Conservation (phyloP, 2,888 invertebrate species). For the Nemotelus nigrinus region DNA sequence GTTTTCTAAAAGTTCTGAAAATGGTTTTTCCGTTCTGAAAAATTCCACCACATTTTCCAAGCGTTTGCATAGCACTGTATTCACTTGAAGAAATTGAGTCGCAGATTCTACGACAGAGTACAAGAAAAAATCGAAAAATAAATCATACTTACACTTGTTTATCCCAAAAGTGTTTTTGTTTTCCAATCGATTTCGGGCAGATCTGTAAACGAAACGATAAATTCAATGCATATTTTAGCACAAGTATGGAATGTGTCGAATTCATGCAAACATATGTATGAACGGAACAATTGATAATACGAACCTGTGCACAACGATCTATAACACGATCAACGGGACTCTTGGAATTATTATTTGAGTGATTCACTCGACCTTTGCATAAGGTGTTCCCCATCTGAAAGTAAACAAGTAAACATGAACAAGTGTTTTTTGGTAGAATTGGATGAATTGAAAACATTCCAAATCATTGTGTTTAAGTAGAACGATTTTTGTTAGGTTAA, state of each 20-base stretch:
- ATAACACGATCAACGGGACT: conserved; percentile 52
- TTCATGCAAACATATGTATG: no score
- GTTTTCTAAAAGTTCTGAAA: no score
- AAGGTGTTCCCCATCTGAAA: conserved; percentile 53
- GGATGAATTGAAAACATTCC: no score
- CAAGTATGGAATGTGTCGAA: neutral
- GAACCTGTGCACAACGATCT: conserved; percentile 52
- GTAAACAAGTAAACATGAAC: neutral
- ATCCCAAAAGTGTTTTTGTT: conserved; percentile 52
- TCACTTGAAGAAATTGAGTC: no score
- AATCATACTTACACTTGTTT: conserved; percentile 52
- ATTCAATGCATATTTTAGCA: conserved; percentile 9
- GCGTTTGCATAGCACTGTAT: no score
- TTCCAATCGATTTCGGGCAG: conserved; percentile 50
- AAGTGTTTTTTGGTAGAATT: no score
- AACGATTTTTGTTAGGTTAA: no score
- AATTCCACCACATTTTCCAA: no score
- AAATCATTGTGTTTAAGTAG: no score
- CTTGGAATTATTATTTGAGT: conserved; percentile 48
- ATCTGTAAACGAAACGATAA: conserved; percentile 50
- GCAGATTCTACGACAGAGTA: no score
- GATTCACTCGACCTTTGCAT: conserved; percentile 51
- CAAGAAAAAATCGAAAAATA: neutral
- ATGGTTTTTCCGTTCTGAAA: no score
- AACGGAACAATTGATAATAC: conserved; percentile 15